These are phyloP conservation scores for Ascaphus truei DNA, from an alignment of 2,113 vertebrate species.

Conservation along the genomic window DNA sequence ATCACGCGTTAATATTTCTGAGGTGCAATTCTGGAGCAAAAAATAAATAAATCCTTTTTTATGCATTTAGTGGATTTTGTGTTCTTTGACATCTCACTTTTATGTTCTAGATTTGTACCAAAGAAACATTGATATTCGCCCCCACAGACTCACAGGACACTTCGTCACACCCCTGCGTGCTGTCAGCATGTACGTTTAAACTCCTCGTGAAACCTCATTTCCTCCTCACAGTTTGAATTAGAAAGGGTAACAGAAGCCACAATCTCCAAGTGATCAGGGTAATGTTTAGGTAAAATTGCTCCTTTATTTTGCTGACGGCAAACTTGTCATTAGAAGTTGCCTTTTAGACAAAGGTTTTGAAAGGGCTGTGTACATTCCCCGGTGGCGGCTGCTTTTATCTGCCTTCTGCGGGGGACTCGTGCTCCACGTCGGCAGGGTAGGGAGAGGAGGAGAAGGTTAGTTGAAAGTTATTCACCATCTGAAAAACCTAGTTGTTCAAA, in stretches of 20 bases:
- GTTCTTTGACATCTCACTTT: too few relatives aligned
- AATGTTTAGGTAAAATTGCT: slow-evolving; percentile 1
- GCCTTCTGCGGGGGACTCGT: neutral
- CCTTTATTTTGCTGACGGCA: neutral
- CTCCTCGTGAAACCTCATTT: neutral
- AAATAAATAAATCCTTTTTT: too few relatives aligned
- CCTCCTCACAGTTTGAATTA: neutral
- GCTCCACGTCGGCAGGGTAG: neutral
- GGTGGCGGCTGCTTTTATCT: slow-evolving; percentile 1
- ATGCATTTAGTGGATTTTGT: too few relatives aligned
- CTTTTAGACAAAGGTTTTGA: slow-evolving; percentile 17
- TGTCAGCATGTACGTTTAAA: too few relatives aligned
- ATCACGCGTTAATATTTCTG: too few relatives aligned
- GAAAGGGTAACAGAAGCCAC: neutral
- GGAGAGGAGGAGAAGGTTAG: slow-evolving; percentile 26
- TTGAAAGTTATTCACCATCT: slow-evolving; percentile 31
- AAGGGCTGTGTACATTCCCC: slow-evolving; percentile 11
- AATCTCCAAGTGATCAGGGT: neutral
- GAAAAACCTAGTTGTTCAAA: slow-evolving; percentile 26
- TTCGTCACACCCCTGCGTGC: too few relatives aligned
- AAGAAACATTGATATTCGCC: too few relatives aligned
- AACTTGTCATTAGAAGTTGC: slow-evolving; percentile 14
- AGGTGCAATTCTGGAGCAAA: too few relatives aligned
- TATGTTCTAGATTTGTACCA: too few relatives aligned
- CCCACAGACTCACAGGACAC: too few relatives aligned